Conservation (phyloP, 2,888 invertebrate genomes). For the Endotricha flammealis region DNA sequence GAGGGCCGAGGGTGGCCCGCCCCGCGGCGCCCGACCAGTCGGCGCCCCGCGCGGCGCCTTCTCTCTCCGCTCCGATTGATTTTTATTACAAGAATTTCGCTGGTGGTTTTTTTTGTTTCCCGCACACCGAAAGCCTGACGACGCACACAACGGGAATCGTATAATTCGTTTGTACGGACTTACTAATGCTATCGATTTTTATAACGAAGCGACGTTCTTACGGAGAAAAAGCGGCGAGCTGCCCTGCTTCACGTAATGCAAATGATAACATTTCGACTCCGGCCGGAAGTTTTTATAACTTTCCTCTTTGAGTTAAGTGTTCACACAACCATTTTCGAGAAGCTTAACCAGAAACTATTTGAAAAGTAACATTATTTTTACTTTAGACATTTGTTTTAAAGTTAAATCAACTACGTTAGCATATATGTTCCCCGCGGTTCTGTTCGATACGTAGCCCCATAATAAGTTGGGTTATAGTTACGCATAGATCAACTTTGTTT, state of each 20-base stretch:
- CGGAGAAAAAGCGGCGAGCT: slow-evolving; percentile 21
- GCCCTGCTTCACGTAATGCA: slow-evolving; percentile 23
- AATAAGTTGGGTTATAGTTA: too few relatives aligned
- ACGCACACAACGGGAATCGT: slow-evolving; percentile 71
- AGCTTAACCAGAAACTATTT: too few relatives aligned
- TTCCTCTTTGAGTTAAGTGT: too few relatives aligned
- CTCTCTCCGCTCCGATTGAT: slow-evolving; percentile 78
- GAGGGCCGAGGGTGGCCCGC: slow-evolving; percentile 35
- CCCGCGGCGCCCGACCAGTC: slow-evolving; percentile 55
- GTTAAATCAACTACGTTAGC: too few relatives aligned
- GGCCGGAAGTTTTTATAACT: neutral
- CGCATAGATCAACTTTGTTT: too few relatives aligned
- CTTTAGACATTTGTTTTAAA: too few relatives aligned
- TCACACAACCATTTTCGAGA: too few relatives aligned
- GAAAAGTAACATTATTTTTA: too few relatives aligned
- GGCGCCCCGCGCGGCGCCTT: slow-evolving; percentile 72
- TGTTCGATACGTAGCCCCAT: too few relatives aligned
- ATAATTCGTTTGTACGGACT: slow-evolving; percentile 77
- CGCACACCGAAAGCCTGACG: slow-evolving; percentile 57
- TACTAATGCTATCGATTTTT: slow-evolving; percentile 78
- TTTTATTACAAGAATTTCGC: slow-evolving; percentile 79
- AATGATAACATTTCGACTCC: slow-evolving; percentile 6
- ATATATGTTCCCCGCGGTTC: too few relatives aligned
- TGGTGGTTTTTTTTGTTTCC: slow-evolving; percentile 72
- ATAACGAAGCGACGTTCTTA: slow-evolving; percentile 61